Evolutionary conservation across 2,888 invertebrate genomes (phyloP), one percentile per base, ranked within the genome.

Genomic region (Drosophila setosimentum): DNA sequence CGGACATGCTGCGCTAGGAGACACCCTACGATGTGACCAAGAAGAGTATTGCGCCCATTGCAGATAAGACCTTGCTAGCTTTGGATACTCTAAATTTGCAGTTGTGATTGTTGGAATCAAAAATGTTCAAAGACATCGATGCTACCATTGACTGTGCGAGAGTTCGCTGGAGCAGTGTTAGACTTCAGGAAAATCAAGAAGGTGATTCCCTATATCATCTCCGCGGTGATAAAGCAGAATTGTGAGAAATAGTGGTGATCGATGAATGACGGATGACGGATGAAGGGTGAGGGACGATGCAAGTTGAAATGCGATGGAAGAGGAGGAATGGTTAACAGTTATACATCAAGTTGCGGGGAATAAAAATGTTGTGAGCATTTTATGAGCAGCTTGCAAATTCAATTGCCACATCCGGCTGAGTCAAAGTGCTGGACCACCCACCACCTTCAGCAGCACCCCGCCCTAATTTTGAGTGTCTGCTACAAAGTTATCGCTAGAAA

Each of bases 351-450:
- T 60, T 66, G 27, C 3, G 57, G n/a, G 29, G 18, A 64, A 61
- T 65, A 73, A 54, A 58, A 37, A 37, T 53, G 29, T 76, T 72
- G 50, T 57, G 45, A 49, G 53, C 35, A 62, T 64, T 70, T 78
- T 35, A 64, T 57, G 58, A 67, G 37, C 58, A 58, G 59, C 59
- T 84, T 68, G 32, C 58, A 68, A 81, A 73, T 87, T 90, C 84
- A 87, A 89, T 85, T 85, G 84, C 72, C 87, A 72, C 73, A 80
- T 87, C 78, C 85, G 87, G 24, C 33, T 60, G 50, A 49, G 21
- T 50, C 64, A 58, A 68, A 68, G 64, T 68, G 37, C 57, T 66
- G 42, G 69, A 48, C 67, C 68, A 72, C 55, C 29, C 29, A 37
- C n/a, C 57, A 57, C 29, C 29, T n/a, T 3, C 27, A 18, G 18